A percentile compares a stretch with the other conserved stretches of the same genome.
phyloP scores from a whole-genome alignment of 2,797 vertebrate genomes.

The Champsocephalus esox region DNA sequence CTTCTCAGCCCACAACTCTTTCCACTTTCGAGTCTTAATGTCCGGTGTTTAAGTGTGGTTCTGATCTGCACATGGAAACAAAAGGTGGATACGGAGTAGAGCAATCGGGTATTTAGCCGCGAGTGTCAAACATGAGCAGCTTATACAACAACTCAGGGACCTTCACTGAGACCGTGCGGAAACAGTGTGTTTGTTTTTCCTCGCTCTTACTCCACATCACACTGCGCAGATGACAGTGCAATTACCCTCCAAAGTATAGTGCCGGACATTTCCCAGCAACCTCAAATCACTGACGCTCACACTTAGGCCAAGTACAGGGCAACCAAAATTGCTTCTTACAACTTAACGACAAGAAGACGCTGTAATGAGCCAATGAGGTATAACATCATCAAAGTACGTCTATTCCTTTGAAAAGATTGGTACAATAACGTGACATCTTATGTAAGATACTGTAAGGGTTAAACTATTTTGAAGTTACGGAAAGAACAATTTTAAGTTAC shows the following conservation, averaged over 20 bases:
- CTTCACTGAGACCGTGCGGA: constrained; percentile 20
- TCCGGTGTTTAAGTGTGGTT: constrained; percentile 7
- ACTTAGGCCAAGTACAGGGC: constrained; percentile 35
- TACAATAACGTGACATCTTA: constrained; percentile 9
- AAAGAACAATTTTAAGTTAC: neutral
- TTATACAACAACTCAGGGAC: constrained; percentile 22
- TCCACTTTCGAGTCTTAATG: constrained; percentile 32
- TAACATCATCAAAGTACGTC: constrained; percentile 16
- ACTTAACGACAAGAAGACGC: constrained; percentile 42
- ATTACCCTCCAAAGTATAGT: constrained; percentile 47
- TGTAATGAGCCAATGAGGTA: constrained; percentile 27
- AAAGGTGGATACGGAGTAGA: constrained; percentile 13
- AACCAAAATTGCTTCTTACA: constrained; percentile 42
- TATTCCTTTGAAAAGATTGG: constrained; percentile 4
- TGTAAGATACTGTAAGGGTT: neutral
- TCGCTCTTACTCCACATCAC: constrained; percentile 35
- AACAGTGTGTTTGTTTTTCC: constrained; percentile 40
- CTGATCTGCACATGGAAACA: constrained; percentile 9
- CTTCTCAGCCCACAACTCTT: constrained; percentile 15
- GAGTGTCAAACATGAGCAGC: constrained; percentile 34
- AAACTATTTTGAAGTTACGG: neutral
- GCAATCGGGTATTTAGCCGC: constrained; percentile 28
- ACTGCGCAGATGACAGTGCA: constrained; percentile 41
- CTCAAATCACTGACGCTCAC: constrained; percentile 51
- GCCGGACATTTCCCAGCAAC: constrained; percentile 47